Evolutionary conservation across 2,888 invertebrate genomes (phyloP).

Genomic region (Eupithecia subumbrata): DNA sequence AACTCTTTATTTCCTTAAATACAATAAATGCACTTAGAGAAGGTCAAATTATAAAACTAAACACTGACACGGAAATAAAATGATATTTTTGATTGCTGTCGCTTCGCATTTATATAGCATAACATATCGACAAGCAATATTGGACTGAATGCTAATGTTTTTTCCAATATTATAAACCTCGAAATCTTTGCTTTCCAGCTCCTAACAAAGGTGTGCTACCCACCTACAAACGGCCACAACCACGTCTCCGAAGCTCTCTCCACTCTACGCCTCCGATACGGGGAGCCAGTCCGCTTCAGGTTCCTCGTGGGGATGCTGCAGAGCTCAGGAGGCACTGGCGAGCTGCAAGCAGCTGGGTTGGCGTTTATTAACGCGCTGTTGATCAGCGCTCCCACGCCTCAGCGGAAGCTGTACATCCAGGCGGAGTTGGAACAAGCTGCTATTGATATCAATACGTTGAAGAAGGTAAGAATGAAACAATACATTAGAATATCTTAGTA

Average conservation of each 20-base stretch:
- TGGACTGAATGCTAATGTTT: neutral
- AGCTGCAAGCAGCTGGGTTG: conserved; percentile 91
- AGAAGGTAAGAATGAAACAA: conserved; percentile 78
- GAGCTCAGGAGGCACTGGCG: conserved; percentile 89
- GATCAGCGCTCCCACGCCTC: conserved; percentile 89
- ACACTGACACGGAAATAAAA: too few relatives aligned
- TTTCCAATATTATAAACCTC: neutral
- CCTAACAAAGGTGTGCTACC: conserved; percentile 92
- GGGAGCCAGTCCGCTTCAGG: conserved; percentile 96
- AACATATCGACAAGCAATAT: neutral
- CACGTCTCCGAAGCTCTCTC: conserved; percentile 96
- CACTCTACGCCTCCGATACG: conserved; percentile 92
- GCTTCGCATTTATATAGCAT: too few relatives aligned
- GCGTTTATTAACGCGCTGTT: conserved; percentile 93
- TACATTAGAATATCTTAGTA: too few relatives aligned
- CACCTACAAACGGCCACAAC: conserved; percentile 89
- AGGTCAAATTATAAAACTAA: too few relatives aligned
- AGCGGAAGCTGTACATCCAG: conserved; percentile 92
- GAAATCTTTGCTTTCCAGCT: conserved; percentile 79
- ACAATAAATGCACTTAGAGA: too few relatives aligned
- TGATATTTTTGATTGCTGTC: too few relatives aligned
- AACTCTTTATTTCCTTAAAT: too few relatives aligned
- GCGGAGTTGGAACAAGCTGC: conserved; percentile 93
- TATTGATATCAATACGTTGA: conserved; percentile 86
- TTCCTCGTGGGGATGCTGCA: conserved; percentile 95